These are phyloP conservation scores for Muscina levida DNA, from an alignment of 2,888 invertebrate genomes.

Conservation along the genomic window DNA sequence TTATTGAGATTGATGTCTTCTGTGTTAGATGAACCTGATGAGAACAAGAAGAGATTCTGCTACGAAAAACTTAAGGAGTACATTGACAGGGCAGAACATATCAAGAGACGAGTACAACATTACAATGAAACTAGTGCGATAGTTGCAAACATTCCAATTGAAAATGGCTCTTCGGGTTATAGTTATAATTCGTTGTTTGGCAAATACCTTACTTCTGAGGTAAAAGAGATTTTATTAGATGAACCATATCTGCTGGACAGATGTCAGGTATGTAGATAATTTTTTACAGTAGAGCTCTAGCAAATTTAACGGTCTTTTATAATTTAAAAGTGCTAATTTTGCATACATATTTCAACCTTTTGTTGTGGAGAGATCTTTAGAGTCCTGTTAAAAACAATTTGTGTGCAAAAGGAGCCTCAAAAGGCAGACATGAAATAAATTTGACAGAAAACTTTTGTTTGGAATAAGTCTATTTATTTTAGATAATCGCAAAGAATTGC, in stretches of 20 bases:
- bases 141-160: constrained; percentile 87
- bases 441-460: too few relatives aligned
- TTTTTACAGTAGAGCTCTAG: too few relatives aligned
- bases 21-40: constrained; percentile 81
- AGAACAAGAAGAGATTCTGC: constrained; percentile 74
- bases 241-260: constrained; percentile 91
- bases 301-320: too few relatives aligned
- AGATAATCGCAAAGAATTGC: too few relatives aligned
- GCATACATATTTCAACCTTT: too few relatives aligned
- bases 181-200: constrained; percentile 90
- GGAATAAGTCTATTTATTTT: too few relatives aligned
- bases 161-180: constrained; percentile 87
- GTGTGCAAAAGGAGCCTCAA: too few relatives aligned
- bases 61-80: constrained; percentile 85
- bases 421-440: too few relatives aligned
- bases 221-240: constrained; percentile 87
- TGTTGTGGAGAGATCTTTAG: too few relatives aligned
- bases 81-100: constrained; percentile 89
- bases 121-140: constrained; percentile 87
- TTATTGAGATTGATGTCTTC: neutral
- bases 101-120: constrained; percentile 86
- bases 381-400: too few relatives aligned
- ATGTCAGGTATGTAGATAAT: constrained; percentile 93
- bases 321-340: too few relatives aligned
- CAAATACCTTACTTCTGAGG: constrained; percentile 87